A percentile compares a stretch with the other conserved stretches of the same genome.
These are phyloP conservation scores for Parochlus steinenii DNA, from an alignment of 2,888 invertebrate species.

Conservation along the genomic window DNA sequence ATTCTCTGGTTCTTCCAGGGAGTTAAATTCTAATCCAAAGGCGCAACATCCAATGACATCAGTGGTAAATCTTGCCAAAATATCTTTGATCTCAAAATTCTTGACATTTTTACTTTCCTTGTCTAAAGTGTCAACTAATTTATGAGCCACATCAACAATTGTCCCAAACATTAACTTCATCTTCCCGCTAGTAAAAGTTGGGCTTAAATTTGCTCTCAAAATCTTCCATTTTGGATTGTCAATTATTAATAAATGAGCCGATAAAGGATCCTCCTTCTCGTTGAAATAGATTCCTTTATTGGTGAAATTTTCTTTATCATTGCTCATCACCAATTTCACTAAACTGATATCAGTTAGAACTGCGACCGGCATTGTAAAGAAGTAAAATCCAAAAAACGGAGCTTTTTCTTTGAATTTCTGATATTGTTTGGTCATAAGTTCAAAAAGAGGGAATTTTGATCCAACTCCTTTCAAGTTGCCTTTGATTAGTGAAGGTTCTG, in stretches of 20 bases:
- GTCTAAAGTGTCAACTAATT: slow-evolving; percentile 13
- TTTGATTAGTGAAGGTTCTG: no score
- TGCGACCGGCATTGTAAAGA: slow-evolving; percentile 12
- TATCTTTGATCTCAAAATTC: slow-evolving; percentile 14
- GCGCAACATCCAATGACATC: slow-evolving; percentile 22
- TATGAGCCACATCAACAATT: slow-evolving; percentile 18
- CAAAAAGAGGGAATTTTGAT: slow-evolving; percentile 14
- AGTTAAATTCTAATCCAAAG: slow-evolving; percentile 28
- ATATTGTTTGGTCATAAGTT: slow-evolving; percentile 20
- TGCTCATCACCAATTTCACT: slow-evolving; percentile 17
- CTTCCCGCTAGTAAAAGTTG: slow-evolving; percentile 17
- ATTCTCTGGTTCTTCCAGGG: slow-evolving; percentile 23
- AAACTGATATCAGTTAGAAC: slow-evolving; percentile 18
- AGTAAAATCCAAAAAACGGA: slow-evolving; percentile 3
- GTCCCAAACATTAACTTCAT: slow-evolving; percentile 20
- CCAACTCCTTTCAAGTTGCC: no score
- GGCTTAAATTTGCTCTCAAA: slow-evolving; percentile 15
- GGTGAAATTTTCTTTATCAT: slow-evolving; percentile 19
- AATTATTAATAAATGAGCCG: slow-evolving; percentile 15
- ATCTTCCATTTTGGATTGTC: slow-evolving; percentile 15
- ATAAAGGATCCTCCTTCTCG: slow-evolving; percentile 18
- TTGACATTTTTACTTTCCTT: slow-evolving; percentile 4
- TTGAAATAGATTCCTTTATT: slow-evolving; percentile 17
- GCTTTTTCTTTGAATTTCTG: slow-evolving; percentile 20
- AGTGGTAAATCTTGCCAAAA: slow-evolving; percentile 14